phyloP scores from a whole-genome alignment of 2,888 invertebrate species.

The Tinea trinotella region DNA sequence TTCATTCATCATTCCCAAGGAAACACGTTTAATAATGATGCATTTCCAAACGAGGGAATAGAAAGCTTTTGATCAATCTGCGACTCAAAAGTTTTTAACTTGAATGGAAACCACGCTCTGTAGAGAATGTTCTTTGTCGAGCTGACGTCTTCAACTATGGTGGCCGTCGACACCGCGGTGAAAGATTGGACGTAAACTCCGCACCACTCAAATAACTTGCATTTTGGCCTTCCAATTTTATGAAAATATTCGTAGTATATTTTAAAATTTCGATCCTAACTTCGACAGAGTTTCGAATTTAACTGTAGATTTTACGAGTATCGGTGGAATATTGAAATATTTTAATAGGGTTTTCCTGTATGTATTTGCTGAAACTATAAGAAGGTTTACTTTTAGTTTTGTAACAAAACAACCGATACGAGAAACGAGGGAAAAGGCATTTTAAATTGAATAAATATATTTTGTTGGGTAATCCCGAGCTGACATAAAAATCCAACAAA shows the following conservation, averaged over 20 bases:
- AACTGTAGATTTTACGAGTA: not conserved
- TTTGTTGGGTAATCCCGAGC: slow-evolving; percentile 11
- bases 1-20: slow-evolving; percentile 9
- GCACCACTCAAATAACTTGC: slow-evolving; percentile 16
- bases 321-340: not conserved
- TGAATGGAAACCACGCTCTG: slow-evolving; percentile 50
- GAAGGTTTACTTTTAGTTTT: not conserved
- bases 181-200: slow-evolving; percentile 15
- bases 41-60: slow-evolving; percentile 13
- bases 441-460: slow-evolving; percentile 15
- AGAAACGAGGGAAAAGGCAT: not conserved
- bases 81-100: slow-evolving; percentile 56
- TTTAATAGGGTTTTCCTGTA: not conserved
- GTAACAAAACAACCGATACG: not conserved
- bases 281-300: not conserved
- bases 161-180: not conserved
- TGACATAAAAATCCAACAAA: slow-evolving; percentile 17
- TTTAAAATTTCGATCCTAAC: slow-evolving; percentile 2
- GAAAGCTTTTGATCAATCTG: slow-evolving; percentile 62
- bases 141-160: slow-evolving; percentile 27
- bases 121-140: slow-evolving; percentile 54
- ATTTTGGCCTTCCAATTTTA: slow-evolving; percentile 11
- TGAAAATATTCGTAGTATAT: slow-evolving; percentile 11
- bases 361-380: not conserved
- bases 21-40: slow-evolving; percentile 6